Percentiles rank a stretch among this genome's conserved stretches.
These are phyloP conservation scores for Porites rus DNA, from an alignment of 92 coral and sea anemone species.

Conservation along the genomic window DNA sequence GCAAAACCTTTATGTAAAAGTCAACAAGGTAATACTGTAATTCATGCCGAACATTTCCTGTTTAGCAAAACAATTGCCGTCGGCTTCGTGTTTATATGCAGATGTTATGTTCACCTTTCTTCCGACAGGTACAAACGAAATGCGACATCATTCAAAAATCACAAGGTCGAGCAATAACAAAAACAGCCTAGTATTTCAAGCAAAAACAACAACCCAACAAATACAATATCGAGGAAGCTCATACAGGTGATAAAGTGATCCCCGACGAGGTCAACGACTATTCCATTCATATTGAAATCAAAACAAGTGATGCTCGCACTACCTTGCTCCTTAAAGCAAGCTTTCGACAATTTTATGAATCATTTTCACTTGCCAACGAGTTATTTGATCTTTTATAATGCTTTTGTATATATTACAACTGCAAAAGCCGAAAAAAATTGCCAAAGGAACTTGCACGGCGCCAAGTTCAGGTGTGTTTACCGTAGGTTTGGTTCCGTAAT, in stretches of 20 bases:
- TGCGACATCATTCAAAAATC: neutral
- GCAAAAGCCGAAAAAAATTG: neutral
- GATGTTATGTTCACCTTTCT: too few species aligned
- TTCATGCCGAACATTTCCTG: slow-evolving; percentile 9
- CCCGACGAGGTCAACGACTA: neutral
- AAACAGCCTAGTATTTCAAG: neutral
- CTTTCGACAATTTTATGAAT: neutral
- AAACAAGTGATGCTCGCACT: neutral
- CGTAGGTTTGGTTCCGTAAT: neutral
- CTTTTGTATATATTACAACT: neutral
- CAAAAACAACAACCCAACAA: neutral
- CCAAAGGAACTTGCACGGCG: neutral
- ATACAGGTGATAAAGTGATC: neutral
- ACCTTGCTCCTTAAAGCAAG: neutral
- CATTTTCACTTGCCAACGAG: neutral
- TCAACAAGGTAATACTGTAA: neutral
- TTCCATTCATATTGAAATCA: slow-evolving; percentile 6
- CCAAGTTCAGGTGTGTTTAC: slow-evolving; percentile 14
- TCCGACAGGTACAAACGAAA: neutral
- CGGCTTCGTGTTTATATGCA: neutral
- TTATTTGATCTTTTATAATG: neutral
- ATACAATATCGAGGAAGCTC: neutral
- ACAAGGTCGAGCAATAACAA: neutral
- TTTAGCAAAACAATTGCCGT: slow-evolving; percentile 3
- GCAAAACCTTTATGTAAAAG: neutral